Base-by-base conservation (phyloP, 2,113 vertebrate species). In the Trogon surrucura region DNA sequence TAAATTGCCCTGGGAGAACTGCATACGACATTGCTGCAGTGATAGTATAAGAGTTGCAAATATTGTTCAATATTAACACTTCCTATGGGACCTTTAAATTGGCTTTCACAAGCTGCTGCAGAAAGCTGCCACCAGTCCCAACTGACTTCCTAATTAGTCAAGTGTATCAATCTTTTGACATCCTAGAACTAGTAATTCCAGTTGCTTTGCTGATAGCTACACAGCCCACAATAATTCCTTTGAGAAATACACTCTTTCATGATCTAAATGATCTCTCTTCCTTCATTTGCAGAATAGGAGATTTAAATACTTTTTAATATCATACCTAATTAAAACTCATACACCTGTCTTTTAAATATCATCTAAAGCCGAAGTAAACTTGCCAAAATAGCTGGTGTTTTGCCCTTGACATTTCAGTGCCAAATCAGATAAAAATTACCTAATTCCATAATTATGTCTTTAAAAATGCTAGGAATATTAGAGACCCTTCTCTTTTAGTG, bases 351-450 rank as follows among this genome's bases (percentile, higher is more conserved):
- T 71, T 92, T 84, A 92, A 93, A 95, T 95, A 79, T 16, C 57
- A 92, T 27, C 38, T 84, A 93, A 91, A 89, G 88, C 53, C 92
- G 78, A 95, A 71, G 88, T 64, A 95, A 92, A 87, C 77, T 89
- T 79, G 34, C 34, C 29, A 84, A 87, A 89, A 87, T 53, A 78
- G 73, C 45, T 26, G 0, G 14, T 56, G 65, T 79, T 89, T 70
- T 92, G 77, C 56, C 86, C 65, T 95, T 95, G 92, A 91, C 71
- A 93, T 93, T 95, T 95, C 50, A 85, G 54, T 70, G 53, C 18
- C 83, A 81, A 84, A 71, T 72, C 53, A 78, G 57, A 75, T 71
- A 95, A 75, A 96, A 92, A 95, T 53, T 61, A 58, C 19, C 58
- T 81, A 89, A 92, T 95, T 84, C 93, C 66, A 60, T 79, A 93